These are phyloP conservation scores for Hypena proboscidalis DNA, from an alignment of 2,888 invertebrate species.

Conservation along the genomic window DNA sequence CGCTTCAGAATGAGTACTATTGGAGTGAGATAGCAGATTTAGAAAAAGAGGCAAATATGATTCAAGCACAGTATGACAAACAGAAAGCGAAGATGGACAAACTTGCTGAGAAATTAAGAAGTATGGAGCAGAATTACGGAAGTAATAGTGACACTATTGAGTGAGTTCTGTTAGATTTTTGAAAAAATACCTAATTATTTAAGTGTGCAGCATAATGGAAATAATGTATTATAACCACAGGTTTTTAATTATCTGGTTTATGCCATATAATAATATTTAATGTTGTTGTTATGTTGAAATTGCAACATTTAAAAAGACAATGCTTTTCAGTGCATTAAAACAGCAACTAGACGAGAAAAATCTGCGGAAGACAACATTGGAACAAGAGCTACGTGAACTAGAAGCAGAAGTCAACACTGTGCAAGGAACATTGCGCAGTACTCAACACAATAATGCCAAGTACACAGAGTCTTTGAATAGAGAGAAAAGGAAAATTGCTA, in stretches of 20 bases:
- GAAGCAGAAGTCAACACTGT: constrained; percentile 59
- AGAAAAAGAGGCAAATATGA: constrained; percentile 59
- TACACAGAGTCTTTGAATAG: constrained; percentile 56
- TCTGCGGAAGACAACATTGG: constrained; percentile 56
- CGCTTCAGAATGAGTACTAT: constrained; percentile 84
- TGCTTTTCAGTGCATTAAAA: constrained; percentile 55
- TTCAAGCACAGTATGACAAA: constrained; percentile 75
- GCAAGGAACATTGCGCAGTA: constrained; percentile 52
- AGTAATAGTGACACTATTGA: constrained; percentile 69
- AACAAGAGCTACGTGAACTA: constrained; percentile 62
- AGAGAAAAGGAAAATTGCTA: constrained; percentile 64
- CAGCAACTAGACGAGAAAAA: constrained; percentile 65
- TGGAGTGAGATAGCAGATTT: constrained; percentile 78
- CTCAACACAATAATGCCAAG: constrained; percentile 46
- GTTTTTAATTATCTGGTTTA: background rate
- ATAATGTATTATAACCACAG: background rate
- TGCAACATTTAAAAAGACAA: too few relatives aligned
- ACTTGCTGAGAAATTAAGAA: constrained; percentile 62
- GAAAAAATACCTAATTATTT: too few relatives aligned
- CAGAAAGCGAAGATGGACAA: constrained; percentile 71
- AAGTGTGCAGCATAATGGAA: too few relatives aligned
- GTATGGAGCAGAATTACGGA: constrained; percentile 63
- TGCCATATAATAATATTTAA: background rate
- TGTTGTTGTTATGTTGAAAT: too few relatives aligned
- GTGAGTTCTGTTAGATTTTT: constrained; percentile 56